phyloP scores from a whole-genome alignment of 2,888 invertebrate genomes.

The Scaptomyza cyrtandrae region DNA sequence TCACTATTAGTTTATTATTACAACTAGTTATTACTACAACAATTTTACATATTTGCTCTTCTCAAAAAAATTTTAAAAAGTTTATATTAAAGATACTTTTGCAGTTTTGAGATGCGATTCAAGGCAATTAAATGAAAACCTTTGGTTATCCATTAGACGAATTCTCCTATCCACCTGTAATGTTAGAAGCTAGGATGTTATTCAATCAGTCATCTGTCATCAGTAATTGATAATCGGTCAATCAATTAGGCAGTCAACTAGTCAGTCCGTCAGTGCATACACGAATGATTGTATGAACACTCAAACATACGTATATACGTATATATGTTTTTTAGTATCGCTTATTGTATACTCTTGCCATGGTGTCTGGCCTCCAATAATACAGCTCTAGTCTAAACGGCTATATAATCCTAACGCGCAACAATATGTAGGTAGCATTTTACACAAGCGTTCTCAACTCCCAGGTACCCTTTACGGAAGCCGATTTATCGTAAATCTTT shows the following conservation, averaged over 20 bases:
- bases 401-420: slow-evolving; percentile 18
- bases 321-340: not conserved
- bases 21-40: too few relatives aligned
- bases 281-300: not conserved
- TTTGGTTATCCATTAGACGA: not conserved
- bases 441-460: not conserved
- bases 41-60: too few relatives aligned
- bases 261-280: not conserved
- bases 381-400: slow-evolving; percentile 30
- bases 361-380: not conserved
- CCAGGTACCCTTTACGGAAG: slow-evolving; percentile 1
- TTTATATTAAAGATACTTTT: too few relatives aligned
- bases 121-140: too few relatives aligned
- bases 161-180: not conserved
- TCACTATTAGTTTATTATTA: too few relatives aligned
- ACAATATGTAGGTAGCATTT: not conserved
- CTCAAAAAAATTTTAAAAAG: too few relatives aligned
- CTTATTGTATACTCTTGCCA: not conserved
- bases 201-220: not conserved
- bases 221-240: not conserved
- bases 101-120: too few relatives aligned
- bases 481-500: too few relatives aligned
- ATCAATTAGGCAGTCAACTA: not conserved
- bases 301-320: not conserved
- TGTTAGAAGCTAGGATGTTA: not conserved